Evolutionary conservation across 2,797 vertebrate genomes (phyloP).

Genomic region (Gambusia yucatana): DNA sequence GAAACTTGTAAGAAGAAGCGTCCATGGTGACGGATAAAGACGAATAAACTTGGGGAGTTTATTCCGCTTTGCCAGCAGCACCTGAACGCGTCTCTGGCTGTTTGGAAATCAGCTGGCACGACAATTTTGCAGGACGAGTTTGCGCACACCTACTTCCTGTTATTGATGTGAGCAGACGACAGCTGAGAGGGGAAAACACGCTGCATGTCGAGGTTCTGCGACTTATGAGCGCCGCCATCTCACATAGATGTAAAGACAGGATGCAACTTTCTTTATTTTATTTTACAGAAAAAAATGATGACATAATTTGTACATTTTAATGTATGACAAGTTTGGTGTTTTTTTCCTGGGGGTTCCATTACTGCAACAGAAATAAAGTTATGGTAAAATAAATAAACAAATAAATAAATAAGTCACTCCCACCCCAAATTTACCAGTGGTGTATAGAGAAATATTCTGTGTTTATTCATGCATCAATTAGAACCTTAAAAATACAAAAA

Average conservation of each 20-base stretch:
- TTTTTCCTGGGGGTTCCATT: neutral
- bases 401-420: neutral
- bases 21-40: slow-evolving; percentile 38
- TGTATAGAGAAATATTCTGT: neutral
- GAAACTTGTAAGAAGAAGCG: neutral
- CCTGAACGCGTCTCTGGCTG: neutral
- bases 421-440: neutral
- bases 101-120: neutral
- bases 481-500: neutral
- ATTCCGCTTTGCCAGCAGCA: neutral
- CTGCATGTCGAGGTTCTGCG: neutral
- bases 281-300: too few relatives aligned
- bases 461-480: neutral
- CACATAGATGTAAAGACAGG: neutral
- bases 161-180: neutral
- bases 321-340: neutral
- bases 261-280: too few relatives aligned
- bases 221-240: neutral
- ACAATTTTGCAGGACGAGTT: neutral
- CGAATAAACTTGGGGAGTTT: neutral
- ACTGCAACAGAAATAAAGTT: neutral
- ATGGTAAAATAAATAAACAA: neutral
- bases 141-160: neutral
- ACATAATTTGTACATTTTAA: neutral
- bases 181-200: neutral